Evolutionary conservation across 1,140 invertebrate genomes (phyloP).

Genomic region (Drosophila athabasca): DNA sequence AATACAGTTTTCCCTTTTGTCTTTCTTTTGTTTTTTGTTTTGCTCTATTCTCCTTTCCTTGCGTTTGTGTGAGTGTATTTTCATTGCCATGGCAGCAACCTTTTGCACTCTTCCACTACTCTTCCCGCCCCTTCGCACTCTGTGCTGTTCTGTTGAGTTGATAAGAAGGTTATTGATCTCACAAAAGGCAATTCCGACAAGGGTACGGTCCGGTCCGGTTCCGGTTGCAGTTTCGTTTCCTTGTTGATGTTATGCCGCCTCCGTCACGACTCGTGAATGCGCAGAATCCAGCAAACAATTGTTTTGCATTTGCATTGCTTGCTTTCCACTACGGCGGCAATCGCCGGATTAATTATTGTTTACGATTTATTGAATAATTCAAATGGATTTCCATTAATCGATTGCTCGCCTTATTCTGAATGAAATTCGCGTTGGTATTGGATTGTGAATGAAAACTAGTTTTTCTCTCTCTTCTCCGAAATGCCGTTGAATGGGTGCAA

Average conservation of each 20-base stretch:
- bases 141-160: neutral
- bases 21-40: conserved; percentile 8
- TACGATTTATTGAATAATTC: conserved; percentile 35
- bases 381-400: conserved; percentile 27
- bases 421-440: neutral
- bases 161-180: conserved; percentile 72
- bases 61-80: neutral
- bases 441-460: conserved; percentile 10
- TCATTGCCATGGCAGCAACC: conserved; percentile 55
- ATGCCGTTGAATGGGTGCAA: too few species aligned
- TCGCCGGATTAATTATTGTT: conserved; percentile 18
- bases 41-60: conserved; percentile 13
- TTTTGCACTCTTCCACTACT: neutral
- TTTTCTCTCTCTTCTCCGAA: neutral
- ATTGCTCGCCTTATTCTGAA: conserved; percentile 8
- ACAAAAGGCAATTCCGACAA: conserved; percentile 10
- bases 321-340: conserved; percentile 23
- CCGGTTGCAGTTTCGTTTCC: conserved; percentile 47
- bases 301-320: conserved; percentile 35
- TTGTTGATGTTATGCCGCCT: conserved; percentile 57
- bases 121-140: neutral
- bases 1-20: conserved; percentile 45
- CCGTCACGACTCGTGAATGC: conserved; percentile 34
- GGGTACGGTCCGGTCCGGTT: too few species aligned
- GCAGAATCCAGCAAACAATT: conserved; percentile 65